Evolutionary conservation across 1,140 invertebrate genomes (phyloP), one percentile per base, ranked within the genome.

Genomic region (Drosophila suzukii): DNA sequence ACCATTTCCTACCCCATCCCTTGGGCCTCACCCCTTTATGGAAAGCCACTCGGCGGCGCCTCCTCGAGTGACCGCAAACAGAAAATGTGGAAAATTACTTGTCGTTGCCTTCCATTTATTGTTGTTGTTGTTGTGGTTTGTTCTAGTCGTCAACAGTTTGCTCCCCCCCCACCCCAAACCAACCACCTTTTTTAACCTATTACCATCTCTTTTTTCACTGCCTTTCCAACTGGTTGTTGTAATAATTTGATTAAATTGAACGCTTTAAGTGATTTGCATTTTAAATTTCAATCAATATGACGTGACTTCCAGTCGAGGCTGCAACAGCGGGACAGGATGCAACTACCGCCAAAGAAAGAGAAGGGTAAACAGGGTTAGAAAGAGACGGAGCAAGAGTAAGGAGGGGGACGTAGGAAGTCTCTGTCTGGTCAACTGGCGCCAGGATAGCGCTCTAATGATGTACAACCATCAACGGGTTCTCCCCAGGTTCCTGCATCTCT

Each of bases 171-270:
- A 54, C 27, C 8, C 8, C 4, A 10, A 38, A 38, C 17, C 41
- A 12, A 27, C 20, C 0, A 6, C n/a, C 32, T 30, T 15, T 20
- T 10, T 8, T 24, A 24, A 30, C 56, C 56, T 39, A 7, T 15
- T 47, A 55, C 13, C 54, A 56, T n/a, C 41, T 36, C 12, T 24
- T 34, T 56, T 41, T 17, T 39, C 30, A 17, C n/a, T 60, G 39
- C 15, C 12, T 47, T 59, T 36, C 54, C 49, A 78, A 73, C 51
- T 75, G 63, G 82, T 86, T 76, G 59, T 72, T 84, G 77, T 74
- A 90, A 83, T 89, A 89, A 89, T 89, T 90, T 89, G 81, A 89
- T 89, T 89, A 90, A 89, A 89, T 89, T 83, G 81, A 81, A 89
- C 84, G 81, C 77, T 89, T 84, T 90, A 84, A 89, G 84, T 89